Conservation (phyloP, 2,888 invertebrate species). For the Pseudanteris insignis region DNA sequence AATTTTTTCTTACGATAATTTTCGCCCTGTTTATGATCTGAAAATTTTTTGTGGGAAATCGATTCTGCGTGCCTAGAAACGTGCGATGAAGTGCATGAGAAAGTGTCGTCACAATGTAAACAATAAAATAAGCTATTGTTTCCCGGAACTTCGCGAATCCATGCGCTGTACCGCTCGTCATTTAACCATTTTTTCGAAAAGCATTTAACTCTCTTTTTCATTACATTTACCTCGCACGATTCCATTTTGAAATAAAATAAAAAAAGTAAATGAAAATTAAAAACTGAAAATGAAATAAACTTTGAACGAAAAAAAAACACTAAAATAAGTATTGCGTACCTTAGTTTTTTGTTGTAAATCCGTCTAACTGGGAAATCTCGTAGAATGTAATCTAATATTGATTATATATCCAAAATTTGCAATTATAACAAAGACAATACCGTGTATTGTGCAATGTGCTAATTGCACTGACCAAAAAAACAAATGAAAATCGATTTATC, state of each 20-base stretch:
- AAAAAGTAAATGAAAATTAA: too few species aligned
- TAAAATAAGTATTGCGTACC: too few species aligned
- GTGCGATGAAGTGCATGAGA: slow-evolving; percentile 1
- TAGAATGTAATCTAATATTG: too few species aligned
- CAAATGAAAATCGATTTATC: too few species aligned
- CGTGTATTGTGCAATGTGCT: too few species aligned
- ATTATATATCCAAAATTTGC: too few species aligned
- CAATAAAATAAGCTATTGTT: slow-evolving; percentile 1
- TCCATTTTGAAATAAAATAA: background rate
- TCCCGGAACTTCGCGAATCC: slow-evolving; percentile 9
- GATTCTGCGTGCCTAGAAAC: slow-evolving; percentile 3
- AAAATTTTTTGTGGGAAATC: background rate
- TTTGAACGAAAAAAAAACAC: too few species aligned
- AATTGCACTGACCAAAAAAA: too few species aligned
- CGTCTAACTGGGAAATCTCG: too few species aligned
- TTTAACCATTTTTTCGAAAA: background rate
- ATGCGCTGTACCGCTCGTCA: background rate
- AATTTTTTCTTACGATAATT: background rate
- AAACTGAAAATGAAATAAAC: too few species aligned
- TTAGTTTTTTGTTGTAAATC: too few species aligned
- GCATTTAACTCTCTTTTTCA: background rate
- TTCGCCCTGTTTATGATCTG: background rate
- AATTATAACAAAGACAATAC: too few species aligned
- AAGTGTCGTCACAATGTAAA: slow-evolving; percentile 1
- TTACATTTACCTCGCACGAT: background rate